Evolutionary conservation across 2,113 vertebrate genomes (phyloP).

Genomic region (Gobius niger): DNA sequence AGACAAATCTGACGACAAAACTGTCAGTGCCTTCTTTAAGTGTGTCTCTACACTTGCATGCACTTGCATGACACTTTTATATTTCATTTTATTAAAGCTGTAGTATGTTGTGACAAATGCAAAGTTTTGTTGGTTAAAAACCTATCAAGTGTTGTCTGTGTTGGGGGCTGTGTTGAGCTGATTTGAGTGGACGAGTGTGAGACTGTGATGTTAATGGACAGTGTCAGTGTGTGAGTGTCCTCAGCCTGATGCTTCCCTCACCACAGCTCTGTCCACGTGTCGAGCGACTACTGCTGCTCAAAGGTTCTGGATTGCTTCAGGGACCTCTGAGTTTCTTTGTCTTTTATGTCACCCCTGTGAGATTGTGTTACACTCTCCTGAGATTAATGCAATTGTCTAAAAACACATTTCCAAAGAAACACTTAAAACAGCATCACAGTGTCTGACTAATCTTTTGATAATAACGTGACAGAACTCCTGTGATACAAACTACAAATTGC

Average conservation of each 20-base stretch:
- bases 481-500: background rate
- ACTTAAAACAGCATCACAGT: background rate
- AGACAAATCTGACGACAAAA: background rate
- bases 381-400: background rate
- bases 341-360: background rate
- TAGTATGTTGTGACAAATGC: background rate
- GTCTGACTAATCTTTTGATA: background rate
- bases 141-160: too few species aligned
- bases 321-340: conserved; percentile 11
- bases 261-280: conserved; percentile 40
- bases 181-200: conserved; percentile 41
- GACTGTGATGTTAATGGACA: conserved; percentile 48
- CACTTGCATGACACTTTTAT: background rate
- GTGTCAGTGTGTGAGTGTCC: conserved; percentile 53
- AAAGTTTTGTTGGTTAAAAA: background rate
- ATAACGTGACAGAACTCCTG: background rate
- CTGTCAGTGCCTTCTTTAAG: background rate
- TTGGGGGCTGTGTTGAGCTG: background rate
- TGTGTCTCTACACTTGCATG: background rate
- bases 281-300: background rate
- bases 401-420: conserved; percentile 10
- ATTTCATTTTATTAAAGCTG: background rate
- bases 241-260: conserved; percentile 57
- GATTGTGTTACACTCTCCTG: conserved; percentile 1
- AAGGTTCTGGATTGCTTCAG: conserved; percentile 20